Conservation (phyloP, 1,140 invertebrate species). For the Macrotrachela quadricornifera region DNA sequence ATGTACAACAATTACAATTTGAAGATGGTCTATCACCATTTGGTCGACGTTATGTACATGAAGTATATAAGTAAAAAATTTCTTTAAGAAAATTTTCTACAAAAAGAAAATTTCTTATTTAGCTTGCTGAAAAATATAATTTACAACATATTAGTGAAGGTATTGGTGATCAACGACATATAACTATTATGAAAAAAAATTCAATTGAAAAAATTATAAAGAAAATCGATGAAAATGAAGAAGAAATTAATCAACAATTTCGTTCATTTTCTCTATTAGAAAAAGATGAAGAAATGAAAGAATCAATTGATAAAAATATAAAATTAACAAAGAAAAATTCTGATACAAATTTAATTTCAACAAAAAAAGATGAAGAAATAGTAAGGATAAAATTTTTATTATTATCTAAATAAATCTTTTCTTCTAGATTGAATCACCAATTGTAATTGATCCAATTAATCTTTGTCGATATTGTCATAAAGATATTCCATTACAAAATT, state of each 20-base stretch:
- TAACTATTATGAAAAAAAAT: constrained; percentile 17
- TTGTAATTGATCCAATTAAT: neutral
- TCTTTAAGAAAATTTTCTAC: constrained; percentile 18
- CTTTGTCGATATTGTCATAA: constrained; percentile 14
- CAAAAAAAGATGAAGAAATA: too few relatives aligned
- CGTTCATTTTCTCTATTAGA: neutral
- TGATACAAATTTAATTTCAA: too few relatives aligned
- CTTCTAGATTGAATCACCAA: too few relatives aligned
- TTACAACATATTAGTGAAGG: constrained; percentile 30
- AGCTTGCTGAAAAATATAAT: constrained; percentile 27
- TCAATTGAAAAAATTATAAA: constrained; percentile 2
- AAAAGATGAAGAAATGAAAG: neutral
- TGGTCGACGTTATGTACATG: constrained; percentile 16
- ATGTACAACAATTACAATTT: constrained; percentile 10
- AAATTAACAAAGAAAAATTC: too few relatives aligned
- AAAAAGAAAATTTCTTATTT: constrained; percentile 23
- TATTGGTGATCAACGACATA: constrained; percentile 22
- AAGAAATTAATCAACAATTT: neutral
- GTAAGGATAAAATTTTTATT: too few relatives aligned
- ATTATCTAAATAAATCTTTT: too few relatives aligned
- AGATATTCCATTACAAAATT: constrained; percentile 13
- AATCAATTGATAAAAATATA: too few relatives aligned
- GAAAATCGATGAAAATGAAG: neutral
- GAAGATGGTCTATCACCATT: constrained; percentile 14
- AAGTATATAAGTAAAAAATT: neutral